Evolutionary conservation across 2,888 invertebrate species (phyloP).

Genomic region (Archips crataeganus): DNA sequence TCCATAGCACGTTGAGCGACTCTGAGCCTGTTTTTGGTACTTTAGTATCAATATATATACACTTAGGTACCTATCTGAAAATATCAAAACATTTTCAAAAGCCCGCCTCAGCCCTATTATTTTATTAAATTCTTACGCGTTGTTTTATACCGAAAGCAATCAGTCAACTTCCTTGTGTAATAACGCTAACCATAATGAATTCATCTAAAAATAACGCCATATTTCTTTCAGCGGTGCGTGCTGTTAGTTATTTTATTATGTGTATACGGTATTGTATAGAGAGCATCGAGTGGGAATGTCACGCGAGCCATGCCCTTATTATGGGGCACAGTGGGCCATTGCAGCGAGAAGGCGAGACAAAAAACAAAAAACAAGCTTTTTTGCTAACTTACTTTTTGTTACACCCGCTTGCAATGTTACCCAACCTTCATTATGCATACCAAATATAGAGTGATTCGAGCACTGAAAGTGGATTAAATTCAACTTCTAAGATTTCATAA

Average conservation of each 20-base stretch:
- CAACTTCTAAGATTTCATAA: too few relatives aligned
- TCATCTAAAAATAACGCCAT: slow-evolving; percentile 40
- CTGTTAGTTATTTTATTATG: slow-evolving; percentile 25
- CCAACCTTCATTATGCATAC: too few relatives aligned
- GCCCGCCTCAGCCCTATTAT: background rate
- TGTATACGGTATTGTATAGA: slow-evolving; percentile 25
- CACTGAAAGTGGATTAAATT: too few relatives aligned
- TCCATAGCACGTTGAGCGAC: too few relatives aligned
- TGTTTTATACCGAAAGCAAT: slow-evolving; percentile 17
- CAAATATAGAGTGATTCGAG: too few relatives aligned
- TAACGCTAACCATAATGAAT: slow-evolving; percentile 30
- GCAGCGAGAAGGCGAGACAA: background rate
- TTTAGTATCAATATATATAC: too few relatives aligned
- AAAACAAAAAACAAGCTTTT: too few relatives aligned
- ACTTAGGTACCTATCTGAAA: background rate
- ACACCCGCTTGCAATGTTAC: too few relatives aligned
- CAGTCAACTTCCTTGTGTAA: slow-evolving; percentile 31
- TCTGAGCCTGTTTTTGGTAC: too few relatives aligned
- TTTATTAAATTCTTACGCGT: slow-evolving; percentile 1
- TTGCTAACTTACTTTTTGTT: too few relatives aligned
- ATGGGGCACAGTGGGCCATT: background rate
- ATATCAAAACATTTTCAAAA: background rate
- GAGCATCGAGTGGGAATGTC: slow-evolving; percentile 37
- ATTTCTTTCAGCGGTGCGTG: slow-evolving; percentile 41
- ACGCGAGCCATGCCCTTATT: slow-evolving; percentile 43